Percentiles rank a stretch among this genome's conserved stretches.
These are phyloP conservation scores for Sesia apiformis DNA, from an alignment of 2,888 invertebrate genomes.

Conservation along the genomic window DNA sequence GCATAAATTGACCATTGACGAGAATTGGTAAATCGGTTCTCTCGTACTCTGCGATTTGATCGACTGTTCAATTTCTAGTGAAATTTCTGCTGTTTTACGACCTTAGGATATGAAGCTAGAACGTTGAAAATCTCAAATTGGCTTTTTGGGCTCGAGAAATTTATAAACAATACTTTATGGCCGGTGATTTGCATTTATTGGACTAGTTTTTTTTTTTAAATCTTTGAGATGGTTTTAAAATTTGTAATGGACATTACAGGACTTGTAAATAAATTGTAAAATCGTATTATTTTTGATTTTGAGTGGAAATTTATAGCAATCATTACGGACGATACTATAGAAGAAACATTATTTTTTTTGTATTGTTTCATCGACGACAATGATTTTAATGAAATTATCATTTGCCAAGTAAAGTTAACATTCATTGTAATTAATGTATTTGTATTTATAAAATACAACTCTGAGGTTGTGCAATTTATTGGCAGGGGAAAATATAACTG, in stretches of 20 bases:
- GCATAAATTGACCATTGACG: not conserved
- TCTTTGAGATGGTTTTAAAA: too few species aligned
- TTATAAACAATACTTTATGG: too few species aligned
- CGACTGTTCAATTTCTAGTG: not conserved
- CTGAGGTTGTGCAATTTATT: constrained; percentile 7
- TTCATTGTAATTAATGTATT: constrained; percentile 2
- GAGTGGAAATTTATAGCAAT: not conserved
- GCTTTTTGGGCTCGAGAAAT: too few species aligned
- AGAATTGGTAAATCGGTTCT: not conserved
- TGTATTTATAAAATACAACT: constrained; percentile 3
- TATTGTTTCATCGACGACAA: not conserved
- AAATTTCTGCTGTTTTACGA: not conserved
- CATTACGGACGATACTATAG: not conserved
- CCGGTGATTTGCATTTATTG: too few species aligned
- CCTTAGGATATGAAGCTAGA: not conserved
- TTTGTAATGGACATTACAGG: too few species aligned
- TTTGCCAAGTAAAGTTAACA: constrained; percentile 1
- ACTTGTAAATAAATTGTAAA: too few species aligned
- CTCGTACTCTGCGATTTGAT: not conserved
- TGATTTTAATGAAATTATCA: not conserved
- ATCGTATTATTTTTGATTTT: not conserved
- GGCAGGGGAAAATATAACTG: not conserved
- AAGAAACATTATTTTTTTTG: not conserved
- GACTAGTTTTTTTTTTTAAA: too few species aligned
- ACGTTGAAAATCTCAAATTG: too few species aligned